Evolutionary conservation across 2,888 invertebrate species (phyloP), one percentile per base, ranked within the genome.

Genomic region (Orthonevra nobilis): DNA sequence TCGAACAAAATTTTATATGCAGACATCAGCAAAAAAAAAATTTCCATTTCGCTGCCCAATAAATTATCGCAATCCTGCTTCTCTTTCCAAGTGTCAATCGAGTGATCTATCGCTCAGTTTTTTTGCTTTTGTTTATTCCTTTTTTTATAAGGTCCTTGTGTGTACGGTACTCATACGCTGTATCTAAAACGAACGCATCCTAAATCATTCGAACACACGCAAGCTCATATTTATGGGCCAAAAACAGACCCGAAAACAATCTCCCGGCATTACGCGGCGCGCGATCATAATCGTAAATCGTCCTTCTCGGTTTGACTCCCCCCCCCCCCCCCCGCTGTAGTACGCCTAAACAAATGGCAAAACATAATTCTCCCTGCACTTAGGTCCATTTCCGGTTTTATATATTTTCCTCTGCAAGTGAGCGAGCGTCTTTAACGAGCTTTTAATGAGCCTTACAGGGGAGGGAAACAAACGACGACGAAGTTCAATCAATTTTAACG

Each of bases 241-340:
- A 58, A 52, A 4, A 9, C 50, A 63, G 30, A 63, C 26, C 34
- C 56, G 10, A 50, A 54, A 46, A 44, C 17, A 40, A 56, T 73
- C 50, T 12, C 14, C 20, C 58, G 58, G 50, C 58, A 74, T 60
- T 68, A 68, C 60, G 60, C 52, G 66, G 66, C 66, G 3, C 23
- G 38, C 40, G 73, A 74, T 74, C 66, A 74, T 74, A 74, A 68
- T 46, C 74, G 68, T 74, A 74, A 74, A 74, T 74, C 52, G 52
- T 61, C 32, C 10, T 58, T 5, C 23, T 4, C 23, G 23, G 23
- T 23, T 23, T n/a, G n/a, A n/a, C n/a, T n/a, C n/a, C n/a, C n/a
- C n/a, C n/a, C n/a, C n/a, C n/a, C n/a, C n/a, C n/a, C n/a, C n/a
- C n/a, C n/a, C n/a, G n/a, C n/a, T n/a, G n/a, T n/a, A n/a, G n/a